Evolutionary conservation across 2,113 vertebrate genomes (phyloP).

Genomic region (Percopsis transmontana): DNA sequence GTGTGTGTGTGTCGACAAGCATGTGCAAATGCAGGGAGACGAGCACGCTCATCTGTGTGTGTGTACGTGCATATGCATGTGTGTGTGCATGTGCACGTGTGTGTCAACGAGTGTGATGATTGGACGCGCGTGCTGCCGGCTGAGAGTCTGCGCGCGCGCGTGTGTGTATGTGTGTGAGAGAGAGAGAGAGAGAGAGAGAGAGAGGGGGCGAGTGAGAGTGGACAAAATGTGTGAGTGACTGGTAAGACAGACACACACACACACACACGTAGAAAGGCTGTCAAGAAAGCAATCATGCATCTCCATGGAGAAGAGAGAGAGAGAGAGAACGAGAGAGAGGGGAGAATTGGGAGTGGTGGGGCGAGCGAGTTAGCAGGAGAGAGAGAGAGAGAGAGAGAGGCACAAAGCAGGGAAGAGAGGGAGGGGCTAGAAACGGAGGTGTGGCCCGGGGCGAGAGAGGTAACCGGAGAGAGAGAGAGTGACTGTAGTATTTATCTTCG

Average conservation of each 20-base stretch:
- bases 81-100: neutral
- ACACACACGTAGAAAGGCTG: constrained; percentile 42
- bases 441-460: constrained; percentile 1
- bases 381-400: neutral
- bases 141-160: too few species aligned
- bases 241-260: constrained; percentile 22
- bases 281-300: constrained; percentile 60
- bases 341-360: neutral
- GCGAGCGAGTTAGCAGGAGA: neutral
- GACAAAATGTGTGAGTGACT: too few species aligned
- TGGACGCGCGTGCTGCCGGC: neutral
- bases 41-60: too few species aligned
- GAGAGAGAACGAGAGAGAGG: constrained; percentile 33
- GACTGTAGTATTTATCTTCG: constrained; percentile 16
- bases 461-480: constrained; percentile 27
- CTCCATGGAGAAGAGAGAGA: constrained; percentile 11
- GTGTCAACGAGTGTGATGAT: too few species aligned
- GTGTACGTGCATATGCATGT: neutral
- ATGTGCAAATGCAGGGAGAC: neutral
- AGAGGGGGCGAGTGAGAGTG: neutral
- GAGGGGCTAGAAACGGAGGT: neutral
- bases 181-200: neutral
- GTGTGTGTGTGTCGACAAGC: too few species aligned
- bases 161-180: too few species aligned
- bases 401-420: neutral